phyloP scores from a whole-genome alignment of 2,888 invertebrate genomes.

The Cylindroiulus punctatus region DNA sequence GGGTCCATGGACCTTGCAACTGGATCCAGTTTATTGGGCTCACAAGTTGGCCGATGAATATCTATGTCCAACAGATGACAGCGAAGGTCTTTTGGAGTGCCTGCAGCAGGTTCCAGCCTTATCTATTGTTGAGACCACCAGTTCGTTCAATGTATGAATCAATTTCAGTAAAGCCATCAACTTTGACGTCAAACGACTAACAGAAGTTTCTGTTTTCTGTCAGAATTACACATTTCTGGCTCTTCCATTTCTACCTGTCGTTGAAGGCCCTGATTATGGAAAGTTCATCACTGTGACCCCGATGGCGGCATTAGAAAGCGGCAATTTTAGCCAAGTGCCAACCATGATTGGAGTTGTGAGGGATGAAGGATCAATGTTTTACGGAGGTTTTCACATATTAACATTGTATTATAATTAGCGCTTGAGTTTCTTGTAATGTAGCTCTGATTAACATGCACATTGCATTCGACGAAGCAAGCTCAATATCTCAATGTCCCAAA shows the following conservation, averaged over 20 bases:
- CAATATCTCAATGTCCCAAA: too few species aligned
- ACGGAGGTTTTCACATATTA: not conserved
- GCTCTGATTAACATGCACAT: not conserved
- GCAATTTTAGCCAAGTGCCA: slow-evolving; percentile 46
- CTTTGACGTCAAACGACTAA: not conserved
- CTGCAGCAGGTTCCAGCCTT: not conserved
- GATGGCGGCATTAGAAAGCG: slow-evolving; percentile 16
- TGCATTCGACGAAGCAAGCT: too few species aligned
- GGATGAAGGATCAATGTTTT: slow-evolving; percentile 44
- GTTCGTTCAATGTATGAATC: not conserved
- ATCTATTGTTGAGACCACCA: not conserved
- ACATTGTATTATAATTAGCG: not conserved
- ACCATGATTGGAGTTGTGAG: slow-evolving; percentile 37
- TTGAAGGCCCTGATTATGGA: slow-evolving; percentile 44
- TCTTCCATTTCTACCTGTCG: slow-evolving; percentile 36
- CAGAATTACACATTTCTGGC: slow-evolving; percentile 33
- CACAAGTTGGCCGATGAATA: not conserved
- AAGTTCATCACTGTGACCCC: slow-evolving; percentile 35
- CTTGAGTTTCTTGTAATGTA: not conserved
- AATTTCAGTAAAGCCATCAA: not conserved
- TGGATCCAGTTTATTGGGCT: slow-evolving; percentile 13
- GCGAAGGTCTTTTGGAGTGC: slow-evolving; percentile 13
- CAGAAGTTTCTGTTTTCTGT: not conserved
- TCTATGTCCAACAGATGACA: slow-evolving; percentile 47
- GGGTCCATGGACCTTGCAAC: not conserved